Evolutionary conservation across 2,113 vertebrate species (phyloP).

Genomic region (Vimba vimba): DNA sequence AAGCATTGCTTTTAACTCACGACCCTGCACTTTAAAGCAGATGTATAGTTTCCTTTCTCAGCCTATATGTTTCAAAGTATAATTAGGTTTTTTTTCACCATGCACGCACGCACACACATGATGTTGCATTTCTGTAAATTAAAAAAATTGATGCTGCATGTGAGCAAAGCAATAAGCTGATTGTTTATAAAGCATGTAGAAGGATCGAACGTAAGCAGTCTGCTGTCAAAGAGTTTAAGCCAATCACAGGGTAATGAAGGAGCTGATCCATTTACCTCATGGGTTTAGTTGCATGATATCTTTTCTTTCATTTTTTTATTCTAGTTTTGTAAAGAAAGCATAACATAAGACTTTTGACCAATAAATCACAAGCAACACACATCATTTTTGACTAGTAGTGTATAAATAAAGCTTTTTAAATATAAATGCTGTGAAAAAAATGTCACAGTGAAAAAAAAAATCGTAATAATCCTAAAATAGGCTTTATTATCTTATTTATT

Average conservation of each 20-base stretch:
- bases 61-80: not conserved
- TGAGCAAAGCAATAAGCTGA: not conserved
- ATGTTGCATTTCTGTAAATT: not conserved
- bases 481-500: not conserved
- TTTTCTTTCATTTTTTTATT: not conserved
- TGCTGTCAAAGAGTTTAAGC: constrained; percentile 8
- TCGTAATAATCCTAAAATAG: not conserved
- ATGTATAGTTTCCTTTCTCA: constrained; percentile 12
- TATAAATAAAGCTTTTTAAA: not conserved
- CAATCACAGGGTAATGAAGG: not conserved
- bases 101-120: not conserved
- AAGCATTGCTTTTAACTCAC: not conserved
- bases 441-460: not conserved
- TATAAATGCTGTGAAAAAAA: not conserved
- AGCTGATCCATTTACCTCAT: constrained; percentile 5
- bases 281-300: not conserved
- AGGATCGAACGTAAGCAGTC: not conserved
- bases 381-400: not conserved
- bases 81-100: not conserved
- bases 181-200: constrained; percentile 3
- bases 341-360: not conserved
- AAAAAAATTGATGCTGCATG: not conserved
- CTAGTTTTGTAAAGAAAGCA: not conserved
- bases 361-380: not conserved
- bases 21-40: constrained; percentile 46